A percentile compares a stretch with the other conserved stretches of the same genome.
phyloP scores from a whole-genome alignment of 2,888 invertebrate genomes.

The Biston stratarius region DNA sequence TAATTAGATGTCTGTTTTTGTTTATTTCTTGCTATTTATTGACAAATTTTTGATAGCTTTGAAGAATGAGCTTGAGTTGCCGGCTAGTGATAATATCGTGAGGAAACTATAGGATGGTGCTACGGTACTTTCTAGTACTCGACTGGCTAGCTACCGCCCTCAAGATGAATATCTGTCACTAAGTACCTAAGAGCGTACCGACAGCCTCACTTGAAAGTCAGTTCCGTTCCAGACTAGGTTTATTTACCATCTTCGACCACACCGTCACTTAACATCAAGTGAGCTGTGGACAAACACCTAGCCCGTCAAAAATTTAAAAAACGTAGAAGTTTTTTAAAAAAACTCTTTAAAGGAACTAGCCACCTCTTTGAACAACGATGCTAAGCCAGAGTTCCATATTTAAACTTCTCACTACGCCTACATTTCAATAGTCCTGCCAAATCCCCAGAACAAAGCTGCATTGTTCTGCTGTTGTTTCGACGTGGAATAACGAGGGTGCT shows the following conservation, averaged over 20 bases:
- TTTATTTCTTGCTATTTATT: slow-evolving; percentile 3
- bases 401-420: slow-evolving; percentile 11
- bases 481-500: slow-evolving; percentile 47
- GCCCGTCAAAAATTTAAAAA: neutral
- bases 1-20: slow-evolving; percentile 15
- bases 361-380: neutral
- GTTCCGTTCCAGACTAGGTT: no score
- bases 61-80: no score
- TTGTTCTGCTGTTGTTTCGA: slow-evolving; percentile 40
- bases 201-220: neutral
- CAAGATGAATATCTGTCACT: no score
- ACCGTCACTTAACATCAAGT: no score
- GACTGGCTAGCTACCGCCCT: no score
- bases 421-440: slow-evolving; percentile 36
- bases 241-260: no score
- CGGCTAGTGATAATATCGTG: no score
- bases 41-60: neutral
- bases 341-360: neutral
- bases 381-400: slow-evolving; percentile 1
- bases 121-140: no score
- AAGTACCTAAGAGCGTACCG: neutral
- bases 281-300: neutral
- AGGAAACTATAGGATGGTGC: no score
- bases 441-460: slow-evolving; percentile 38
- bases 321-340: neutral